These are phyloP conservation scores for Eufriesea mexicana DNA, from an alignment of 1,140 invertebrate species.

Conservation along the genomic window DNA sequence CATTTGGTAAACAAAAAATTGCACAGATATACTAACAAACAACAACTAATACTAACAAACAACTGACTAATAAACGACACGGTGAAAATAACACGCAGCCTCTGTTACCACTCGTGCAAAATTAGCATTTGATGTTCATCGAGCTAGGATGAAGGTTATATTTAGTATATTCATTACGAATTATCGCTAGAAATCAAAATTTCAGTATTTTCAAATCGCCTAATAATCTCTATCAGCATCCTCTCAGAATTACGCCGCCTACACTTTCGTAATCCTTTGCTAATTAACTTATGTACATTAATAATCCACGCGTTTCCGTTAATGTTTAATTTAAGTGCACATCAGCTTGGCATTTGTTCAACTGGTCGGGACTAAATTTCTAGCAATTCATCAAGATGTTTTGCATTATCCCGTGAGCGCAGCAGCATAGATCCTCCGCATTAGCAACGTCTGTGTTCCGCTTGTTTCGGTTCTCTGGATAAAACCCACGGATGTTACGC, in stretches of 20 bases:
- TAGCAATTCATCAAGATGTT: not conserved
- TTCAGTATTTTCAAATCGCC: not conserved
- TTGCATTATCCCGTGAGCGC: not conserved
- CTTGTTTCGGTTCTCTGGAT: not conserved
- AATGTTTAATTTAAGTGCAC: not conserved
- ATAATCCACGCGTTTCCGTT: not conserved
- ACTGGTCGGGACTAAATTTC: not conserved
- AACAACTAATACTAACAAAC: not conserved
- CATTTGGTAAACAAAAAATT: too few species aligned
- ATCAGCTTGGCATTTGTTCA: not conserved
- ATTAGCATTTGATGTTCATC: not conserved
- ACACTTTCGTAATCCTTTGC: not conserved
- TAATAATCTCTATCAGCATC: not conserved
- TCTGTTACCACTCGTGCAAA: not conserved
- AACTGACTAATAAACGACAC: not conserved
- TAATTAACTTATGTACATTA: not conserved
- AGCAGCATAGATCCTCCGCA: not conserved
- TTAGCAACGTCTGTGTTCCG: not conserved
- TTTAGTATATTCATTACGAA: not conserved
- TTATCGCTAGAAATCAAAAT: not conserved
- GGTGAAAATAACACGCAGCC: not conserved
- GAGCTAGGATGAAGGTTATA: not conserved
- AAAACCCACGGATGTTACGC: not conserved
- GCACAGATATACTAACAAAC: not conserved
- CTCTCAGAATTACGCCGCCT: not conserved